Evolutionary conservation across 2,888 invertebrate species (phyloP).

Genomic region (Oxystoma pomonae): DNA sequence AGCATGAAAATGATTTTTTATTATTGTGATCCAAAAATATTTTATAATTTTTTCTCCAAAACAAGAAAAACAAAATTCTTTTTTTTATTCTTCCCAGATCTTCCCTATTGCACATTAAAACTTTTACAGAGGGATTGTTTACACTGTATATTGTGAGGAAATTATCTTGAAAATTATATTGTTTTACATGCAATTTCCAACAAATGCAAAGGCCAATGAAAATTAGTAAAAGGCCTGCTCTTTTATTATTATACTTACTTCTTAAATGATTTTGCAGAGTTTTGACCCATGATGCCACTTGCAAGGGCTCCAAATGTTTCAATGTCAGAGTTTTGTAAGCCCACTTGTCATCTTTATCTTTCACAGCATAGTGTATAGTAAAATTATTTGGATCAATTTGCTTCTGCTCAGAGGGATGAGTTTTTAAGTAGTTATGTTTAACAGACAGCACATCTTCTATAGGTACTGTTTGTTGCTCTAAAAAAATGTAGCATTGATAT

Average conservation of each 20-base stretch:
- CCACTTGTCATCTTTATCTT: slow-evolving; percentile 56
- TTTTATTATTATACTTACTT: slow-evolving; percentile 48
- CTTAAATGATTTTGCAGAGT: slow-evolving; percentile 53
- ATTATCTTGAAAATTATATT: too few species aligned
- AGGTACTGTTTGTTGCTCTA: slow-evolving; percentile 55
- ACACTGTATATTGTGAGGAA: too few species aligned
- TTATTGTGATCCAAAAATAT: too few species aligned
- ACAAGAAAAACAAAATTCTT: too few species aligned
- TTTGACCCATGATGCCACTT: slow-evolving; percentile 61
- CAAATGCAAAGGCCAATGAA: too few species aligned
- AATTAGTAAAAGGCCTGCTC: not conserved
- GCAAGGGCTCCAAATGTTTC: slow-evolving; percentile 56
- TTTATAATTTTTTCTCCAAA: too few species aligned
- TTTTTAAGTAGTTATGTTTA: slow-evolving; percentile 47
- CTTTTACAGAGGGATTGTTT: too few species aligned
- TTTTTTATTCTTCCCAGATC: too few species aligned
- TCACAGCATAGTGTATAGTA: slow-evolving; percentile 60
- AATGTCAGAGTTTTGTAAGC: slow-evolving; percentile 54
- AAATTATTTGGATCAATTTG: slow-evolving; percentile 49
- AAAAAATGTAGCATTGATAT: slow-evolving; percentile 24
- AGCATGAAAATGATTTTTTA: too few species aligned
- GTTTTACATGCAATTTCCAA: too few species aligned
- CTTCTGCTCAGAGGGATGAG: slow-evolving; percentile 43
- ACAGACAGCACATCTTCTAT: slow-evolving; percentile 55
- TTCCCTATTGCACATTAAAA: too few species aligned